Conservation (phyloP, 2,888 invertebrate species). For the Abrostola triplasia region DNA sequence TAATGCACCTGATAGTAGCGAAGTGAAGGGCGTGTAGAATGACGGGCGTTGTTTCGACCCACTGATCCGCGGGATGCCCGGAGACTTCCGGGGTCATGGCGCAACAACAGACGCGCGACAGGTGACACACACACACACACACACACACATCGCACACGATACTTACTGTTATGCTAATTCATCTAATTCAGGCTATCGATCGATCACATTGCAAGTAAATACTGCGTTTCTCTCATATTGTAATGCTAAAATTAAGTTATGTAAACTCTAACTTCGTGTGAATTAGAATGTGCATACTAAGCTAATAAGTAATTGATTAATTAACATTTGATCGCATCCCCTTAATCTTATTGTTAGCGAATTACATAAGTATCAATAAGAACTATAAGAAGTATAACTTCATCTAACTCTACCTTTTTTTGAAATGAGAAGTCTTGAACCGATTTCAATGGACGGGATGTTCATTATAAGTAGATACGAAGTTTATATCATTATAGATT, state of each 20-base stretch:
- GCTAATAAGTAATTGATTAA: too few relatives aligned
- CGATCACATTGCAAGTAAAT: conserved; percentile 7
- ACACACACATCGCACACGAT: conserved; percentile 6
- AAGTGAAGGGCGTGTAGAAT: conserved; percentile 27
- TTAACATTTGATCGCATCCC: too few relatives aligned
- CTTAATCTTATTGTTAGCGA: too few relatives aligned
- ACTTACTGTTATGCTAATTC: conserved; percentile 31
- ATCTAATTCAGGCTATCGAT: conserved; percentile 12
- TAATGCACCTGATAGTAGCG: conserved; percentile 11
- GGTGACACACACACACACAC: conserved; percentile 51
- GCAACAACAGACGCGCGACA: conserved; percentile 59
- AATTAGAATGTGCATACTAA: too few relatives aligned
- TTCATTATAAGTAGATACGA: too few relatives aligned
- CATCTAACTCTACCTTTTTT: too few relatives aligned
- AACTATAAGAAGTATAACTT: too few relatives aligned
- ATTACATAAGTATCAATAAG: too few relatives aligned
- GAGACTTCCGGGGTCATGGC: conserved; percentile 67
- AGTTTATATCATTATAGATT: too few relatives aligned
- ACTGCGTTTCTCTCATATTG: not conserved
- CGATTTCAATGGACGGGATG: too few relatives aligned
- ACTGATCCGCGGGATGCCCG: conserved; percentile 56
- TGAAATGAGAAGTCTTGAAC: too few relatives aligned
- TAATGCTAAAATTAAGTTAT: not conserved
- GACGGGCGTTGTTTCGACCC: conserved; percentile 50
- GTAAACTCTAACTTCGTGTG: too few relatives aligned